Evolutionary conservation across 2,113 vertebrate genomes (phyloP), one percentile per base, ranked within the genome.

Genomic region (Corynorhinus townsendii): DNA sequence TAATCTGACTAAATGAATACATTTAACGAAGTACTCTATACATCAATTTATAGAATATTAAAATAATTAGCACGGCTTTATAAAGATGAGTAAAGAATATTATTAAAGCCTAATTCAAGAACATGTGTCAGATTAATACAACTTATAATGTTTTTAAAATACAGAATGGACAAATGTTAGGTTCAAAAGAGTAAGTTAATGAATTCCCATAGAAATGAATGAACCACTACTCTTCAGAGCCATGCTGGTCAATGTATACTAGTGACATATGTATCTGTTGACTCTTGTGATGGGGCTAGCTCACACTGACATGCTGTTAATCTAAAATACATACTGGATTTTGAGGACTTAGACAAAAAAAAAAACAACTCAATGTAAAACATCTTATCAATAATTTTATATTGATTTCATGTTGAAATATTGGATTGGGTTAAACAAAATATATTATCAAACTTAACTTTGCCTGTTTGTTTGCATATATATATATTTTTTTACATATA

Each of bases 51-150:
- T 54, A 3, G n/a, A 90, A 82, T n/a, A 72, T 15, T 28, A 19
- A 93, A 66, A 81, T 40, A 66, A 86, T 17, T 68, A 64, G 35
- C 49, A 16, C 28, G 56, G 49, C 59, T 56, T 76, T 38, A 52
- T 43, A 89, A 7, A 86, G 68, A 26, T 12, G 4, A 77, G 15
- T 69, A 68, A 87, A 71, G 35, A 68, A 28, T 10, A 91, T 16
- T 28, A 77, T 73, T n/a, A 85, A 3, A 59, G 33, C 47, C 66
- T 80, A 73, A 43, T 45, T 90, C 26, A 96, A 66, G 47, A 94
- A 84, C n/a, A 66, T 11, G 1, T 43, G 35, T 28, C 76, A 76
- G n/a, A 76, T 43, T 38, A 68, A 49, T 45, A 69, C 43, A 54
- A 11, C 19, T n/a, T 40, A 16, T 1, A 19, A 69, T 28, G 3